Evolutionary conservation across 2,797 vertebrate species (phyloP), one percentile per base, ranked within the genome.

Genomic region (Nyctalus aviator): DNA sequence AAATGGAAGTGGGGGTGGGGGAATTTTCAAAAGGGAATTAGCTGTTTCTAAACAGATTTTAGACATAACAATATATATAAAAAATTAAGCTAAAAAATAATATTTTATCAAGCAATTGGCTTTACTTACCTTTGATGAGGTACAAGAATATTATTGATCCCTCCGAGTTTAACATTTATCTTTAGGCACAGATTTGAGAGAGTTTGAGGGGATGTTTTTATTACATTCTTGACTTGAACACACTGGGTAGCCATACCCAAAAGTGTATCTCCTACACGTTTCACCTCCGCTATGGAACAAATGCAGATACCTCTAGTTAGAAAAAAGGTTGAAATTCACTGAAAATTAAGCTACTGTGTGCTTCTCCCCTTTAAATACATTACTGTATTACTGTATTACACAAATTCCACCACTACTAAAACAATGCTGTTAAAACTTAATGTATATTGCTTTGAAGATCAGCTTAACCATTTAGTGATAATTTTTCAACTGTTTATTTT

Each of bases 131-230:
- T 97, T 98, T 99, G 98, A 98, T 99, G 98, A 98, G 98, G 98
- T 98, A 99, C 98, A 93, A 99, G 98, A 95, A 99, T 99, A 96
- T 99, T 99, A 98, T 99, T 99, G 97, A 99, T 99, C 95, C 98
- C 98, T 98, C 98, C 98, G 23, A 99, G 97, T 96, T 99, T 99
- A 96, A 99, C 98, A 1, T 99, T 99, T 93, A 99, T 99, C 98
- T 99, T 99, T 98, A 99, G 98, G 98, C 98, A 99, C 98, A 99
- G 97, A 96, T 99, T 99, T 97, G 98, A 99, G 30, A 99, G 98
- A 91, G 98, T 99, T 96, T 99, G 98, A 95, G 98, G 98, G 97
- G 98, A 99, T 93, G 98, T 99, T 98, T 99, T 99, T 73, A 99
- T 98, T 97, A 99, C 98, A 62, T 99, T 99, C 98, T 99, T 99